Percentiles rank a stretch among this genome's conserved stretches.
Evolutionary conservation across 2,797 vertebrate species (phyloP).

Genomic region (Malacoctenus gilli): DNA sequence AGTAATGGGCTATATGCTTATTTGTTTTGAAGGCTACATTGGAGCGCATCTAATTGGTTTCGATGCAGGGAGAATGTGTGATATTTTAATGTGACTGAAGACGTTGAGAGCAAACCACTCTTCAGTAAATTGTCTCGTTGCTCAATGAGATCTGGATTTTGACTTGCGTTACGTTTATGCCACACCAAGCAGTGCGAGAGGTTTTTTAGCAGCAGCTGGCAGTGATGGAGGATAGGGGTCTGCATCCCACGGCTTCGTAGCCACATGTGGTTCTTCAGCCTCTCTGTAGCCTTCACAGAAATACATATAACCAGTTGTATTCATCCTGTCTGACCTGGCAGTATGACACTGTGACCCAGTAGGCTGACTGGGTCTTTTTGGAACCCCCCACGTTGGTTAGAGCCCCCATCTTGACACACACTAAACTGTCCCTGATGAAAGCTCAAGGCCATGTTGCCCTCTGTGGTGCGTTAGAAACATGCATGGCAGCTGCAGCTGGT

Average conservation of each 20-base stretch:
- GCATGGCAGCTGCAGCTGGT: no score
- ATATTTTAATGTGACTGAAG: constrained; percentile 44
- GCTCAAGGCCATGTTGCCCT: no score
- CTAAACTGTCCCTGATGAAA: no score
- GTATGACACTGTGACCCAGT: no score
- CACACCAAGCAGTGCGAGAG: constrained; percentile 4
- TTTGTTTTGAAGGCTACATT: constrained; percentile 50
- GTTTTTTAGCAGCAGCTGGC: constrained; percentile 1
- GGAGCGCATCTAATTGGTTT: constrained; percentile 51
- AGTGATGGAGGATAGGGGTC: neutral
- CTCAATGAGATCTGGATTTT: constrained; percentile 34
- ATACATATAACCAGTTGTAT: no score
- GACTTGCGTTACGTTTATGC: constrained; percentile 6
- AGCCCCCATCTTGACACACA: no score
- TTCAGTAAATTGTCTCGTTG: constrained; percentile 27
- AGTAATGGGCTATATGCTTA: constrained; percentile 36
- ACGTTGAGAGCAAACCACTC: constrained; percentile 12
- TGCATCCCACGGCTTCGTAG: no score
- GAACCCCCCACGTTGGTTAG: no score
- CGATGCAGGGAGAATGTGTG: constrained; percentile 32
- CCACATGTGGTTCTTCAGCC: neutral
- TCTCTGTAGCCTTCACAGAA: no score
- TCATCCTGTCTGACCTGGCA: no score
- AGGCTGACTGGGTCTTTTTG: no score
- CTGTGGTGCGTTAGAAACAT: no score